A percentile compares a stretch with the other conserved stretches of the same genome.
Conservation (phyloP, 2,888 invertebrate genomes). For the Eubasilissa splendida region DNA sequence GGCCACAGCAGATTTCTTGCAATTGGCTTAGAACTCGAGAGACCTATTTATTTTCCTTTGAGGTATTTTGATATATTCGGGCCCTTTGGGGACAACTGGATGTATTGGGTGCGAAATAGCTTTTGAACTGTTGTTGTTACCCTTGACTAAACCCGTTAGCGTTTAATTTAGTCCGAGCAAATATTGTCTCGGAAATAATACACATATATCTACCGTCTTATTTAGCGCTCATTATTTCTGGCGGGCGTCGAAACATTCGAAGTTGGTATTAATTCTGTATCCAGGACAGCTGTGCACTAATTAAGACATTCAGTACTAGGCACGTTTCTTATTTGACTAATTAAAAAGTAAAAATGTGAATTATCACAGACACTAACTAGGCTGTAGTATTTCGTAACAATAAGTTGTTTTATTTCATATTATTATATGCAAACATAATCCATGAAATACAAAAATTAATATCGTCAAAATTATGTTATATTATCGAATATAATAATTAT, state of each 20-base stretch:
- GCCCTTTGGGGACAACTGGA: conserved; percentile 30
- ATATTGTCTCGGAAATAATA: conserved; percentile 30
- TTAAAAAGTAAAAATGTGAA: no score
- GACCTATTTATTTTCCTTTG: conserved; percentile 9
- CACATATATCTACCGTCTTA: not conserved
- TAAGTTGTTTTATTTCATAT: no score
- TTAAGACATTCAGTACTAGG: no score
- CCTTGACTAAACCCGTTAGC: conserved; percentile 37
- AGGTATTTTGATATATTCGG: conserved; percentile 17
- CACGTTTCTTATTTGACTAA: no score
- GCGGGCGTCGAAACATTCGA: conserved; percentile 7
- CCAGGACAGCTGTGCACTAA: not conserved
- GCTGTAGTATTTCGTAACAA: no score
- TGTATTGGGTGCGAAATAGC: conserved; percentile 36
- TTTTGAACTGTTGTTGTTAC: conserved; percentile 32
- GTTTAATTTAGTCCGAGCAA: conserved; percentile 19
- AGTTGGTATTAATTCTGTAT: not conserved
- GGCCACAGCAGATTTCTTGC: not conserved
- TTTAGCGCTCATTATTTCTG: conserved; percentile 3
- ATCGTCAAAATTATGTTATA: no score
- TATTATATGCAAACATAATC: no score
- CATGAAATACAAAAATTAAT: no score
- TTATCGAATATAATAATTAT: no score
- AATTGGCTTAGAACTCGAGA: conserved; percentile 11
- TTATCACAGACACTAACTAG: no score